Base-by-base conservation (phyloP, 2,797 vertebrate genomes). In the Poeciliopsis infans region DNA sequence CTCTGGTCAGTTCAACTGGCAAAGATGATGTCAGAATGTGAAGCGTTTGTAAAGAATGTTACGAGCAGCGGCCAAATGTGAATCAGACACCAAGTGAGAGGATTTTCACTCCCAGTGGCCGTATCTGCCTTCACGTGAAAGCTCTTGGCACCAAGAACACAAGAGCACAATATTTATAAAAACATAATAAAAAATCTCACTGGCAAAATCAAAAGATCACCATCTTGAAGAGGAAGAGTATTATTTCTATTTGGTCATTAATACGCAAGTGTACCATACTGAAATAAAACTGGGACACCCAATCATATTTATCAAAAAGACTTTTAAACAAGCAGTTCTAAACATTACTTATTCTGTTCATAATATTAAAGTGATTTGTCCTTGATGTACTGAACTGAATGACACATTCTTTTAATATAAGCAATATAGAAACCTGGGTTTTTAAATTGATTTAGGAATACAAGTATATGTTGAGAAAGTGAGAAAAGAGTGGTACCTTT, bases 41-140 rank as follows among this genome's bases (percentile, higher is more conserved):
- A 76, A 78, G 74, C 16, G 8, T 61, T 68, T 64, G 28, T 71
- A 25, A 77, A 79, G 53, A 82, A 68, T 66, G 46, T 73, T 57
- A 76, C 25, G n/a, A 25, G 78, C 31, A 45, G 36, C 43, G 8
- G 11, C 64, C 39, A 84, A 87, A 82, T 68, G 45, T 83, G 51
- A 80, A 76, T 71, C 71, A 0, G 33, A 74, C n/a, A 83, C 61
- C 77, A 61, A 61, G 51, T 10, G 53, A 74, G 23, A 39, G 16
- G 61, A 76, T 46, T 64, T 46, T 72, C 49, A 75, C 28, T 31
- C 31, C 76, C 83, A 84, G 79, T 61, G 36, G 89, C 83, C 86
- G 90, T 87, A 72, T 4, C 70, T 76, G 43, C 46, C 39, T 47
- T 51, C 59, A 41, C 41, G 33, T 85, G 69, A 78, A 87, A 72